phyloP scores from a whole-genome alignment of 2,797 vertebrate species.

The Hydrophis major region DNA sequence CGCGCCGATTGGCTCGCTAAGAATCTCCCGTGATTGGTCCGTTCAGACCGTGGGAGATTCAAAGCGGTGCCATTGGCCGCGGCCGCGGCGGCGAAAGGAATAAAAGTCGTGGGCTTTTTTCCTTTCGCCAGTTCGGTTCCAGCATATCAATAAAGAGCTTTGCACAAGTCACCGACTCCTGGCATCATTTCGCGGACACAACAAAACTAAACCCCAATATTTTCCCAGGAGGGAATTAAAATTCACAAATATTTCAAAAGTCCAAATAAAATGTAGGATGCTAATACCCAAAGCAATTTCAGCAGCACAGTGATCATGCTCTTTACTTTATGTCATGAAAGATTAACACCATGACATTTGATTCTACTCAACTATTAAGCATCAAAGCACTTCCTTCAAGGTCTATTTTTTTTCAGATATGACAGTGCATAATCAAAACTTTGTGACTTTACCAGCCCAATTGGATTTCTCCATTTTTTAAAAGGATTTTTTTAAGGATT shows the following conservation, averaged over 20 bases:
- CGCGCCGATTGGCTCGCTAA: too few species aligned
- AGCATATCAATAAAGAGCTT: too few species aligned
- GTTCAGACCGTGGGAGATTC: too few species aligned
- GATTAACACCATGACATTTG: slow-evolving; percentile 19
- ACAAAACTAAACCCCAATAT: not conserved
- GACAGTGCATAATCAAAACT: slow-evolving; percentile 35
- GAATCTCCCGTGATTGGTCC: too few species aligned
- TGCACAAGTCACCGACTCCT: too few species aligned
- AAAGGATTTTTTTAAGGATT: slow-evolving; percentile 41
- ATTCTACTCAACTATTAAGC: slow-evolving; percentile 11
- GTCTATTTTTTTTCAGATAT: slow-evolving; percentile 38
- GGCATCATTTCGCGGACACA: too few species aligned
- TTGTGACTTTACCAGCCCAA: slow-evolving; percentile 31
- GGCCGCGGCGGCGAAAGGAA: too few species aligned
- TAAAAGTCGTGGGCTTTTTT: too few species aligned
- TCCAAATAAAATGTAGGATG: not conserved
- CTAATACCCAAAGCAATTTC: slow-evolving; percentile 7
- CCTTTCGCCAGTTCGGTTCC: too few species aligned
- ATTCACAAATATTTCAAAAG: not conserved
- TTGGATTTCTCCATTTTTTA: slow-evolving; percentile 38
- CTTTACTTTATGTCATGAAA: slow-evolving; percentile 27
- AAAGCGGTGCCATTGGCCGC: too few species aligned
- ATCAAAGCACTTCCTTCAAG: slow-evolving; percentile 10
- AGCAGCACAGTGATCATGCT: not conserved
- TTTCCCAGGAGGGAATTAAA: not conserved